phyloP scores from a whole-genome alignment of 2,888 invertebrate species.

The Pterobdella sp. region DNA sequence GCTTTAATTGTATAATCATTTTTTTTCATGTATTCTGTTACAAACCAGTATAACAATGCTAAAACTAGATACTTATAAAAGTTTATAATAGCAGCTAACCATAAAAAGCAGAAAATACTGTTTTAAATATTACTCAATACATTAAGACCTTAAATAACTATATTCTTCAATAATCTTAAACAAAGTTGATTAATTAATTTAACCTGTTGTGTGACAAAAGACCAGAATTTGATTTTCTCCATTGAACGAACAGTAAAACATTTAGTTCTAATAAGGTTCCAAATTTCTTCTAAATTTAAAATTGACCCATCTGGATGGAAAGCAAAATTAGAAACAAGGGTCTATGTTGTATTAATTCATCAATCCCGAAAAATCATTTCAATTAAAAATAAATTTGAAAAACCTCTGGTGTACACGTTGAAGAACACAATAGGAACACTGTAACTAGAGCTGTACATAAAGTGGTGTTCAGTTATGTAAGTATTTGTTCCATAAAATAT shows the following conservation, averaged over 20 bases:
- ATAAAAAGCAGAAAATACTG: too few relatives aligned
- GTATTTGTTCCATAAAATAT: not conserved
- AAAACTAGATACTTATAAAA: too few relatives aligned
- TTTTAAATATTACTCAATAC: not conserved
- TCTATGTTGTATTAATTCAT: not conserved
- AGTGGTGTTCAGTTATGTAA: conserved; percentile 46
- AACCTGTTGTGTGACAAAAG: conserved; percentile 47
- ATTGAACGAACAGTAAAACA: not conserved
- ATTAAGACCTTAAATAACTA: too few relatives aligned
- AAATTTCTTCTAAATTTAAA: conserved; percentile 23
- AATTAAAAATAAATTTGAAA: not conserved
- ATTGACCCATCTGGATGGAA: conserved; percentile 21
- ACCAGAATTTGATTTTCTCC: conserved; percentile 39
- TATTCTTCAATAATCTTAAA: too few relatives aligned
- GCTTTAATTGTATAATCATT: not conserved
- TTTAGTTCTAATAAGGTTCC: not conserved
- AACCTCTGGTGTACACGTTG: conserved; percentile 38
- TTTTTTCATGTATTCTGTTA: conserved; percentile 13
- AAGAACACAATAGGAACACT: conserved; percentile 51
- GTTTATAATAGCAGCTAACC: too few relatives aligned
- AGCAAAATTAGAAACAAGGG: not conserved
- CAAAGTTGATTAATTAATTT: too few relatives aligned
- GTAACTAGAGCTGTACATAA: conserved; percentile 51
- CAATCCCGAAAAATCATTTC: not conserved
- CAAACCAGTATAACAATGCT: too few relatives aligned